Evolutionary conservation across 2,113 vertebrate genomes (phyloP), one percentile per base, ranked within the genome.

Genomic region (Vireo altiloquus): DNA sequence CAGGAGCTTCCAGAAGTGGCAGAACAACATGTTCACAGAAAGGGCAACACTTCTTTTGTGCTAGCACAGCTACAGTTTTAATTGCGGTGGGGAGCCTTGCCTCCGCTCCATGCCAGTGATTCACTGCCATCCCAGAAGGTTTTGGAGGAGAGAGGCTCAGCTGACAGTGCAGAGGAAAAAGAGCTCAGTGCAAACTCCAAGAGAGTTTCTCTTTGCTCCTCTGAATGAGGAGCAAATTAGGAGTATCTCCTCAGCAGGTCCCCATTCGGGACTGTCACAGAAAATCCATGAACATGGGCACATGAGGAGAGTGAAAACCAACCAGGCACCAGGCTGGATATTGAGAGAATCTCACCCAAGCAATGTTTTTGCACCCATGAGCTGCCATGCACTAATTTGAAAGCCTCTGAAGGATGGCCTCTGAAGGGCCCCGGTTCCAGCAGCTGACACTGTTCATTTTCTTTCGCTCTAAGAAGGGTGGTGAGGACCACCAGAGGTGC

Each of bases 401-500:
- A 87, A 77, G 31, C 21, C 78, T 5, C 9, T 33, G 52, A 53
- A 83, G 63, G 52, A 9, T 1, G 0, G 59, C 10, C 49, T 57
- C 40, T 57, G 54, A 81, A 52, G 35, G 27, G 44, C 28, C 33
- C n/a, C 44, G 35, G 52, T 59, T 52, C 82, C 47, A 77, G 24
- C n/a, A 56, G 42, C 31, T 15, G 13, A 35, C 53, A 70, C 79
- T 49, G 35, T 59, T 95, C 87, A 50, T 90, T 94, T 92, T 81
- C 84, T 91, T 87, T 53, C 1, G 0, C 70, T 59, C 65, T 30
- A 2, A 37, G 66, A 52, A 37, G 20, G 27, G 46, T 9, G 56
- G 39, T 77, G 74, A 93, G 92, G 92, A 96, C 94, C 96, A 95
- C 91, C 28, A 8, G 87, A 96, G 94, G 94, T 94, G 96, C 92